Conservation (phyloP, 2,888 invertebrate species). For the Stratiomys singularior region DNA sequence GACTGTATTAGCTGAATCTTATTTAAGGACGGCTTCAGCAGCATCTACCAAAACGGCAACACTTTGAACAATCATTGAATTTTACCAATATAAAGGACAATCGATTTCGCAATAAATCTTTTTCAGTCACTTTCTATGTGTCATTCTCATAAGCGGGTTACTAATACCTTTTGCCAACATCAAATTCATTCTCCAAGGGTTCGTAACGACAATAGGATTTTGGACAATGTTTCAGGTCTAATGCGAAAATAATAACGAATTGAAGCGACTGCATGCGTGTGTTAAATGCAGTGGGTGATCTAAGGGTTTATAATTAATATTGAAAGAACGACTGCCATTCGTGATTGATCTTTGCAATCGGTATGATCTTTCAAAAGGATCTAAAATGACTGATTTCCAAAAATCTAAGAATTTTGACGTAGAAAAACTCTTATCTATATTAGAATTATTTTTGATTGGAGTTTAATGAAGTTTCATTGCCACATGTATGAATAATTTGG, state of each 20-base stretch:
- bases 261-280: conserved; percentile 12
- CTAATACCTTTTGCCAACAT: conserved; percentile 28
- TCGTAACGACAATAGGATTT: neutral
- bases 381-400: neutral
- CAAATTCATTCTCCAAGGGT: neutral
- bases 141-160: conserved; percentile 41
- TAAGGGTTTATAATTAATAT: neutral
- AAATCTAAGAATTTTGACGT: neutral
- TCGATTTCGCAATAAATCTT: conserved; percentile 36
- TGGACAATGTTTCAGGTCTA: conserved; percentile 5
- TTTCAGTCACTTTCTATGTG: conserved; percentile 24
- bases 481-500: too few relatives aligned
- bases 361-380: neutral
- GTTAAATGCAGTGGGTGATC: conserved; percentile 16
- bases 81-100: conserved; percentile 21
- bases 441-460: neutral
- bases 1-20: too few relatives aligned
- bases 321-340: neutral
- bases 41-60: too few relatives aligned
- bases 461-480: neutral
- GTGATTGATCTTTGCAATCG: neutral
- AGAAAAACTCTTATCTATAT: neutral
- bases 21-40: too few relatives aligned
- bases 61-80: too few relatives aligned
- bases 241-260: conserved; percentile 30